Percentiles rank a stretch among this genome's conserved stretches.
phyloP scores from a whole-genome alignment of 2,888 invertebrate species.

The Trachelus tabidus region DNA sequence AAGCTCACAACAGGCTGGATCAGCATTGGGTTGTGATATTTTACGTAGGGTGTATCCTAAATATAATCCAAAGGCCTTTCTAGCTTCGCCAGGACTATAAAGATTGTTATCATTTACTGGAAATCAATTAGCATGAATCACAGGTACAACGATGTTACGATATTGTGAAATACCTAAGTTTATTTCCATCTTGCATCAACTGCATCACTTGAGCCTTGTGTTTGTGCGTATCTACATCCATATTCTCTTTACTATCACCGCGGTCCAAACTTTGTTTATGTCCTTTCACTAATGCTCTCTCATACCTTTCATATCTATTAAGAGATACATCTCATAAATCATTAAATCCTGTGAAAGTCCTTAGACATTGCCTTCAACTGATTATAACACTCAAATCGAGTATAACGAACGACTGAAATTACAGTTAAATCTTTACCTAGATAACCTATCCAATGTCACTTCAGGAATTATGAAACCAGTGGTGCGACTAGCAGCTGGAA shows the following conservation, averaged over 20 bases:
- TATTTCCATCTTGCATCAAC: constrained; percentile 74
- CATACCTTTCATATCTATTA: constrained; percentile 71
- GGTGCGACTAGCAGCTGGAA: constrained; percentile 70
- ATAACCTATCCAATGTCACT: constrained; percentile 57
- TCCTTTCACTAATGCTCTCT: constrained; percentile 69
- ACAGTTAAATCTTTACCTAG: constrained; percentile 46
- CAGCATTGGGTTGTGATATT: constrained; percentile 69
- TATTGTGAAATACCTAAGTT: constrained; percentile 70
- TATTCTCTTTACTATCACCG: constrained; percentile 59
- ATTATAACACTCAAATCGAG: not conserved
- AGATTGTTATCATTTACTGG: constrained; percentile 7
- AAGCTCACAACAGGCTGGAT: constrained; percentile 69
- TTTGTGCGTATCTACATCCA: constrained; percentile 67
- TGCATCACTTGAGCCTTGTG: constrained; percentile 72
- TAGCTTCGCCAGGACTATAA: constrained; percentile 71
- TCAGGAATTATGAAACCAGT: constrained; percentile 59
- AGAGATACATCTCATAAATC: not conserved
- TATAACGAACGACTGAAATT: not conserved
- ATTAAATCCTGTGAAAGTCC: not conserved
- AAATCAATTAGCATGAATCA: not conserved
- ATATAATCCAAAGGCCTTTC: constrained; percentile 83
- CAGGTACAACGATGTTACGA: constrained; percentile 46
- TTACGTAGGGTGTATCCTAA: constrained; percentile 80
- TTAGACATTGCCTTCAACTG: not conserved
- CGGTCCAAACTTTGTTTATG: constrained; percentile 63